These are phyloP conservation scores for Rhombomys opimus DNA, from an alignment of 2,113 vertebrate species.

Conservation along the genomic window DNA sequence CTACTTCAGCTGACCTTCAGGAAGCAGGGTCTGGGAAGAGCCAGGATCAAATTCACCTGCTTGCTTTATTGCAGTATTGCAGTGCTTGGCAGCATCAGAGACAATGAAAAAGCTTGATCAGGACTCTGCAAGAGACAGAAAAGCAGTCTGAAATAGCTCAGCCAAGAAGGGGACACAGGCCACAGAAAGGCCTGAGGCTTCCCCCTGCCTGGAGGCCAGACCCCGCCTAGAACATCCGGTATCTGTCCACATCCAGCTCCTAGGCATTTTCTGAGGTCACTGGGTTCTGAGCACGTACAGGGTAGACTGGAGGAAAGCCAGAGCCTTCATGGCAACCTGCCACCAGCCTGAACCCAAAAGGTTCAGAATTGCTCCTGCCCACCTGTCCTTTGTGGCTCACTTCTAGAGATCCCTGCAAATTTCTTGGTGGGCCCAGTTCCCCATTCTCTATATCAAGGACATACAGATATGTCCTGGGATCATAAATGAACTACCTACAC, in stretches of 20 bases:
- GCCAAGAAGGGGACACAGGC: neutral
- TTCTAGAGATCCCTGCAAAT: neutral
- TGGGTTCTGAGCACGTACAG: neutral
- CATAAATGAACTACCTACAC: neutral
- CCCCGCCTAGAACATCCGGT: neutral
- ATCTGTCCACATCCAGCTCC: neutral
- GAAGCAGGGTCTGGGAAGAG: neutral
- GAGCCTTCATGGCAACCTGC: neutral
- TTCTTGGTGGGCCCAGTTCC: neutral
- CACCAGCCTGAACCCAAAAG: no score
- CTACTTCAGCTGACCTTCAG: neutral
- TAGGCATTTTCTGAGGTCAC: neutral
- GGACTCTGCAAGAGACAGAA: neutral
- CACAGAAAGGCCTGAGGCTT: neutral
- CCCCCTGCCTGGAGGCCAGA: neutral
- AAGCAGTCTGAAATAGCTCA: neutral
- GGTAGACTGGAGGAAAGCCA: neutral
- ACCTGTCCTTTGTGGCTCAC: neutral
- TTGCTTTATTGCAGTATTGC: neutral
- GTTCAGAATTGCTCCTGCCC: neutral
- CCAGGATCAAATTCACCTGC: rapidly evolving
- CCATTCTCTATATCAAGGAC: neutral
- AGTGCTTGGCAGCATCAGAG: neutral
- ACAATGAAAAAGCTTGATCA: no score
- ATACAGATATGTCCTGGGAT: neutral